Evolutionary conservation across 2,797 vertebrate species (phyloP).

Genomic region (Galagoides demidoff): DNA sequence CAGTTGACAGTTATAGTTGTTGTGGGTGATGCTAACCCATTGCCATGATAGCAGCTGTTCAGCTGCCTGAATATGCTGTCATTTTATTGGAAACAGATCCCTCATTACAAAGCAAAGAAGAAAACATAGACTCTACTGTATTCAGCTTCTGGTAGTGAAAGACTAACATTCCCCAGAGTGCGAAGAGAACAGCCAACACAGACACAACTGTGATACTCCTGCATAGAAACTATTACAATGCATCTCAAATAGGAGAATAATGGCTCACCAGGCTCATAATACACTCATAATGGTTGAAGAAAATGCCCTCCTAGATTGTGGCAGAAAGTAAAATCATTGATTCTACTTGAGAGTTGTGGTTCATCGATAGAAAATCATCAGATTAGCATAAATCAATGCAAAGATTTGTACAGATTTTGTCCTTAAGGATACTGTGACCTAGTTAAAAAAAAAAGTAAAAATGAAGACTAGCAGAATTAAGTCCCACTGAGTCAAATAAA

Average conservation of each 20-base stretch:
- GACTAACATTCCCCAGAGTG: not conserved
- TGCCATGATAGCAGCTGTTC: conserved; percentile 50
- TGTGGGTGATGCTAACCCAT: conserved; percentile 55
- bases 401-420: not conserved
- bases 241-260: not conserved
- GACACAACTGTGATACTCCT: not conserved
- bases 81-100: conserved; percentile 66
- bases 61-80: conserved; percentile 24
- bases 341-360: not conserved
- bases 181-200: not conserved
- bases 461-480: conserved; percentile 1
- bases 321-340: not conserved
- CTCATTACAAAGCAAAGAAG: conserved; percentile 56
- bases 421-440: not conserved
- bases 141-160: conserved; percentile 45
- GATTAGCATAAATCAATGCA: not conserved
- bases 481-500: not conserved
- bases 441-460: not conserved
- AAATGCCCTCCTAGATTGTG: not conserved
- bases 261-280: not conserved
- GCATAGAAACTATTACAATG: not conserved
- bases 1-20: conserved; percentile 21
- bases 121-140: conserved; percentile 50
- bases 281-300: not conserved
- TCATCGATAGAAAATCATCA: not conserved